These are phyloP conservation scores for Phocides pigmalion DNA, from an alignment of 1,140 invertebrate genomes.

Conservation along the genomic window DNA sequence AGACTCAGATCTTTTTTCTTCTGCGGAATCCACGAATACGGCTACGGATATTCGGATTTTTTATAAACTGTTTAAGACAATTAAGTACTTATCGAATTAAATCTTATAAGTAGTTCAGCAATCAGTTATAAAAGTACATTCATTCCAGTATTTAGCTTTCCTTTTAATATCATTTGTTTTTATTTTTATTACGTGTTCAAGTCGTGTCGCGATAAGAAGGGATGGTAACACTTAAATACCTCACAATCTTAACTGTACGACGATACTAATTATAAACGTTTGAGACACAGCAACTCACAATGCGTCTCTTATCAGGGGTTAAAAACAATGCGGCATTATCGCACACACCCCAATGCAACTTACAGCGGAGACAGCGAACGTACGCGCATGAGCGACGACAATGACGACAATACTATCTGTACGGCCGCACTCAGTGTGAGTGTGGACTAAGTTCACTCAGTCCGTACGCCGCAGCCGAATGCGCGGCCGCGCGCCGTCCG, in stretches of 20 bases:
- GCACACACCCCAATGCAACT: conserved; percentile 4
- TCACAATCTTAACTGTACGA: not conserved
- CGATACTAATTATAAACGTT: not conserved
- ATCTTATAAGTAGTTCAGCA: too few species aligned
- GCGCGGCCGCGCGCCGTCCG: conserved; percentile 74
- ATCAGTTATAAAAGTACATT: too few species aligned
- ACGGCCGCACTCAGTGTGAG: conserved; percentile 3
- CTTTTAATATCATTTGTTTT: not conserved
- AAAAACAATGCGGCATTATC: conserved; percentile 15
- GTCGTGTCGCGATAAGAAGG: not conserved
- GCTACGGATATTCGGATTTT: too few species aligned
- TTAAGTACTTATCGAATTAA: too few species aligned
- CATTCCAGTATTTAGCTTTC: too few species aligned
- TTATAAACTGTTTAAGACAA: too few species aligned
- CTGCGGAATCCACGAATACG: too few species aligned
- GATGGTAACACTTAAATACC: too few species aligned
- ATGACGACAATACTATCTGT: conserved; percentile 43
- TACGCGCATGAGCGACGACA: conserved; percentile 66
- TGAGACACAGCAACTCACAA: not conserved
- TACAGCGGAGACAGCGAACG: conserved; percentile 32
- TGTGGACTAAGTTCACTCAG: conserved; percentile 44
- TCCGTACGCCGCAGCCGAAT: conserved; percentile 60
- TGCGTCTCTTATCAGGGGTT: conserved; percentile 8
- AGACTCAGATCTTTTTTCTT: too few species aligned
- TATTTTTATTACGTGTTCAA: not conserved